Evolutionary conservation across 2,113 vertebrate species (phyloP), one percentile per base, ranked within the genome.

Genomic region (Coregonus clupeaformis): DNA sequence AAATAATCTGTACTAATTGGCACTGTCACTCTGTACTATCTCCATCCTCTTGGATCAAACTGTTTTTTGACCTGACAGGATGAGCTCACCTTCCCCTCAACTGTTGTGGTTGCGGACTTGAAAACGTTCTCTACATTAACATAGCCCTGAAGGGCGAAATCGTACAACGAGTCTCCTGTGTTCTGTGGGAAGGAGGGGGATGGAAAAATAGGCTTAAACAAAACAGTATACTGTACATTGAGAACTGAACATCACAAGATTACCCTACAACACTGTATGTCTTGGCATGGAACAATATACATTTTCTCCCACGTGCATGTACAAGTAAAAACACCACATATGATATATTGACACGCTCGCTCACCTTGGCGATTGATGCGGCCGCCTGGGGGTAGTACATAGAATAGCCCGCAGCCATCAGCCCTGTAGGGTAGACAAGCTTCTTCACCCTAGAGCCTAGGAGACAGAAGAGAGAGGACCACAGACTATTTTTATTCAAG

Each of bases 311-410:
- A 42, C 2, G 32, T 36, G 7, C 36, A 42, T 3, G 9, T 42
- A 42, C 9, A 42, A 12, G 9, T 42, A 42, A 42, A 42, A 42
- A 42, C 36, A 7, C 59, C 69, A 59, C 47, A 72, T 9, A 49
- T 3, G 47, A 49, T 16, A 49, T 49, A 49, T n/a, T 49, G 22
- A 57, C 73, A 57, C 24, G 22, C 9, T 57, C 55, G 27, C 91
- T 89, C 79, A 96, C 95, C 94, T 93, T 96, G 13, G 90, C 91
- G 78, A 96, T 77, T 52, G 79, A 68, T 29, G 87, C 93, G 0
- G 95, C 94, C 74, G 93, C 88, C 74, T 96, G 94, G 79, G 97
- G 97, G 82, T 98, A 98, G 91, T 98, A 98, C 64, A 98, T 69
- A 68, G 96, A 94, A 13, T 94, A 83, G 81, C 91, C 89, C 1